Base-by-base conservation (phyloP, 2,888 invertebrate genomes). In the Thumatha senex region DNA sequence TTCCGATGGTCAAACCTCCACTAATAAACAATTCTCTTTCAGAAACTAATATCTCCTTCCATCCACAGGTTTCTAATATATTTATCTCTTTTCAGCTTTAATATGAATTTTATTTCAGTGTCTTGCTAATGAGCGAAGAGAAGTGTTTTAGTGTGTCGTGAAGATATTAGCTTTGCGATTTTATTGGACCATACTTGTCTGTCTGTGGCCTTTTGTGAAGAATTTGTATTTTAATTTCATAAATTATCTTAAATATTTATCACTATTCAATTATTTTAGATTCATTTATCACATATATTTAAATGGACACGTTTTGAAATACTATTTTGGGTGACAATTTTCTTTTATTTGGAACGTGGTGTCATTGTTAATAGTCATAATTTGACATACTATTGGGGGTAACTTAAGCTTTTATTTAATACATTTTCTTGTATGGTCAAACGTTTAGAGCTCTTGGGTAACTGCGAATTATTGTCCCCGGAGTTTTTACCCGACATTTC, bases 51-150 rank as follows among this genome's bases (percentile, higher is more conserved):
- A 0, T 38, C 0, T 54, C 12, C 70, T 82, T 84, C 65, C 51
- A 51, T 84, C 80, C 84, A 82, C 89, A 89, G 88, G 64, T 56
- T 46, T 47, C 75, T 83, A 84, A 78, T 7, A n/a, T 36, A 45
- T 56, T 57, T 11, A 11, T 66, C 72, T 70, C 40, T 79, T 89
- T 89, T 82, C 88, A 89, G 89, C 78, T 7, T 12, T 87, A 86
- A 82, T 78, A 3, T 11, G 36, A 0, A 1, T 38, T 76, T 67
- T 62, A 24, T 83, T 84, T 68, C 86, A 87, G 87, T 68, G 7
- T 52, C 54, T 18, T 38, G 59, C 65, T 62, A 44, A 51, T 51
- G 45, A 49, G 66, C 63, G 71, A 62, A 56, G 36, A 58, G 74
- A 61, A 56, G 64, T 48, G 46, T 53, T 43, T 36, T 7, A 65